Conservation (phyloP, 2,888 invertebrate species). For the Dynastes tityus region DNA sequence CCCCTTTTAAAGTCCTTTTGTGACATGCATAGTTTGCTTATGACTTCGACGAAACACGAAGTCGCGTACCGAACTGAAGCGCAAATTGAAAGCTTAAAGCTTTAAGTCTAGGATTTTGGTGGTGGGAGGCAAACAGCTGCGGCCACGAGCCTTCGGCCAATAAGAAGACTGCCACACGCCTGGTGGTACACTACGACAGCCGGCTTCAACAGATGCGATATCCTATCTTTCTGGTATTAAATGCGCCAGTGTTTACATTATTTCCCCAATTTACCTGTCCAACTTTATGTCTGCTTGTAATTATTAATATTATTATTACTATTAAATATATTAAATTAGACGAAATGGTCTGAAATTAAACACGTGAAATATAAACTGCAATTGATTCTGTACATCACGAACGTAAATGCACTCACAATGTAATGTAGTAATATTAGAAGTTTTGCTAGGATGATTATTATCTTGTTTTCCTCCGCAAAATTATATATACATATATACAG, state of each 20-base stretch:
- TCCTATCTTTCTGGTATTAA: slow-evolving; percentile 24
- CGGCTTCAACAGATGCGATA: slow-evolving; percentile 68
- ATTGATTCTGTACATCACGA: no score
- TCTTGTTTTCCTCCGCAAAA: no score
- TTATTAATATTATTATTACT: slow-evolving; percentile 16
- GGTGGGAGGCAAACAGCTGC: slow-evolving; percentile 67
- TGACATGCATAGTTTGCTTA: no score
- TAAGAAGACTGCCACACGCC: slow-evolving; percentile 73
- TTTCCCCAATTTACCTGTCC: slow-evolving; percentile 33
- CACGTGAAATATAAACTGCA: neutral
- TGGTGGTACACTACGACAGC: slow-evolving; percentile 74
- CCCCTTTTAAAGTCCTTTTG: neutral
- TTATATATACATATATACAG: no score
- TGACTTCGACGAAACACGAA: slow-evolving; percentile 47
- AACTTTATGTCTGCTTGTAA: slow-evolving; percentile 19
- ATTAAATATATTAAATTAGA: slow-evolving; percentile 18
- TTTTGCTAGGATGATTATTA: no score
- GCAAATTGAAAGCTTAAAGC: slow-evolving; percentile 57
- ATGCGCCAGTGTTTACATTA: slow-evolving; percentile 27
- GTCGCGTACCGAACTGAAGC: slow-evolving; percentile 56
- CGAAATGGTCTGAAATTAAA: neutral
- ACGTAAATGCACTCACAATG: no score
- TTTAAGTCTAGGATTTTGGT: slow-evolving; percentile 59
- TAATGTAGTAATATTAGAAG: no score
- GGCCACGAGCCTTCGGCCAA: slow-evolving; percentile 75